Conservation (phyloP, 2,888 invertebrate species). For the Tetragonisca angustula region DNA sequence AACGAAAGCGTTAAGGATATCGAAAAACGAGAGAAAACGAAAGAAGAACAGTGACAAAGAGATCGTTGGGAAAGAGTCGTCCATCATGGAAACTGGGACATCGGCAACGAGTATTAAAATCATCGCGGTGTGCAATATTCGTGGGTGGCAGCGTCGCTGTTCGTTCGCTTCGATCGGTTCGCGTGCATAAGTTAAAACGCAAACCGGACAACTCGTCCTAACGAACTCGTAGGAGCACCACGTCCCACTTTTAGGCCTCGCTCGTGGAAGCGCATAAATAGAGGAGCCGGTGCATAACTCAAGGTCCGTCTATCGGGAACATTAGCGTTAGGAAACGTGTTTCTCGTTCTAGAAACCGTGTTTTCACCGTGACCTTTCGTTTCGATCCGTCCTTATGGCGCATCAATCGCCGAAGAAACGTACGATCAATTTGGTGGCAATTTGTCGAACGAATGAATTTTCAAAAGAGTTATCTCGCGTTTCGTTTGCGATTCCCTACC, state of each 20-base stretch:
- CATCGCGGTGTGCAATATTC: background rate
- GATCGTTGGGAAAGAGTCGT: too few relatives aligned
- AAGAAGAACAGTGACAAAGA: background rate
- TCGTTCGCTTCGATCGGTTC: slow-evolving; percentile 21
- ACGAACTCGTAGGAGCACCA: slow-evolving; percentile 20
- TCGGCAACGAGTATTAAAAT: slow-evolving; percentile 19
- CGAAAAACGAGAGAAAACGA: background rate
- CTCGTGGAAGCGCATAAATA: slow-evolving; percentile 34
- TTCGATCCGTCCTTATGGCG: background rate
- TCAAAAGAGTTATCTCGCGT: background rate
- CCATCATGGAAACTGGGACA: slow-evolving; percentile 15
- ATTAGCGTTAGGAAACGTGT: background rate
- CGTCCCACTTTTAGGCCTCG: slow-evolving; percentile 24
- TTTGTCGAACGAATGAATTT: background rate
- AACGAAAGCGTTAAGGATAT: background rate
- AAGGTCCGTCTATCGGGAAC: slow-evolving; percentile 3
- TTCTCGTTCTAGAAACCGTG: slow-evolving; percentile 20
- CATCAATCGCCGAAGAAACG: too few relatives aligned
- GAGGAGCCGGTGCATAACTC: slow-evolving; percentile 14
- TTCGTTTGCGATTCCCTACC: background rate
- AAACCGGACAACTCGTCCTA: slow-evolving; percentile 11
- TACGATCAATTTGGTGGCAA: background rate
- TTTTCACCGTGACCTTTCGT: background rate
- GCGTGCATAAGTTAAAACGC: background rate
- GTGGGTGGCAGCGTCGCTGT: background rate